Evolutionary conservation across 2,888 invertebrate species (phyloP).

Genomic region (Dorcus parallelipipedus): DNA sequence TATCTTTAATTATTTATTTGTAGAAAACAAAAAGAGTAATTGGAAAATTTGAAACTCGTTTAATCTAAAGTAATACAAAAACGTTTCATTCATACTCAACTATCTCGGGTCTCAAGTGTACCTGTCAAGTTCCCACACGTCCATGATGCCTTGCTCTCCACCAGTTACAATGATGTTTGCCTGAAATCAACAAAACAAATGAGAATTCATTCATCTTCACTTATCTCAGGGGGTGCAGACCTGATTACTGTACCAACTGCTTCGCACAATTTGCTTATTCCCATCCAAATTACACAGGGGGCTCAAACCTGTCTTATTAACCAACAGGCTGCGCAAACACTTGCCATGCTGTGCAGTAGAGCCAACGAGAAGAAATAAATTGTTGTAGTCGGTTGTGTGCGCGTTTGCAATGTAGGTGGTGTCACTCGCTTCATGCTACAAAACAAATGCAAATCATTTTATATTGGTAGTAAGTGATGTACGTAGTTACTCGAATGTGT

Average conservation of each 20-base stretch:
- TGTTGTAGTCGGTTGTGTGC: constrained; percentile 51
- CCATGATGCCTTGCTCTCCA: constrained; percentile 68
- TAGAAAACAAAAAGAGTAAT: too few species aligned
- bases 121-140: constrained; percentile 56
- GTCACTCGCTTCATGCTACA: constrained; percentile 34
- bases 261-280: constrained; percentile 71
- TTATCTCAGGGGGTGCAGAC: constrained; percentile 51
- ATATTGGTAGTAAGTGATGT: not conserved
- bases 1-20: too few species aligned
- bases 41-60: too few species aligned
- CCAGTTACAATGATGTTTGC: constrained; percentile 63
- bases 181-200: constrained; percentile 45
- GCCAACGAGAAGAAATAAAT: constrained; percentile 62
- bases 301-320: constrained; percentile 52
- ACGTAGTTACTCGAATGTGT: constrained; percentile 52
- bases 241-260: constrained; percentile 61
- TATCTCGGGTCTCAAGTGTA: not conserved
- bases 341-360: constrained; percentile 61
- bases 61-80: too few species aligned
- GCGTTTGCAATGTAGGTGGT: constrained; percentile 65
- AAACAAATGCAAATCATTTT: not conserved
- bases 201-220: constrained; percentile 1
- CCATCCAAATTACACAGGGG: constrained; percentile 56
- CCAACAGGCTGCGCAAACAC: constrained; percentile 51
- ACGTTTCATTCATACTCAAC: too few species aligned